Conservation (phyloP, 2,888 invertebrate species). For the Parnassius apollo region DNA sequence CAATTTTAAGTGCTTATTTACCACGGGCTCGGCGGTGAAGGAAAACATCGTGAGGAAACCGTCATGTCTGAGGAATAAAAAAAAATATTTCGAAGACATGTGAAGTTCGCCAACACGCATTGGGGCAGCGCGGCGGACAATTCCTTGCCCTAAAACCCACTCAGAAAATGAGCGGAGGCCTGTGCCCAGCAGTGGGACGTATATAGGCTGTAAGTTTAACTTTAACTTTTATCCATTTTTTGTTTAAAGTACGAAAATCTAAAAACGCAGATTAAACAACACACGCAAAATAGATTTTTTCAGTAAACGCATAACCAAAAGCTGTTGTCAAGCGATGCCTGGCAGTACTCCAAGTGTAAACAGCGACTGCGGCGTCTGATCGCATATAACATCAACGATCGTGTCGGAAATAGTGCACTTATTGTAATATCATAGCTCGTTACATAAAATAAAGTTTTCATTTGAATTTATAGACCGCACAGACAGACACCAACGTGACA, state of each 20-base stretch:
- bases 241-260: no score
- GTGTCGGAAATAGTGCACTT: conserved; percentile 58
- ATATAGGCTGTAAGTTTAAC: background rate
- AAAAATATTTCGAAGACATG: no score
- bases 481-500: conserved; percentile 24
- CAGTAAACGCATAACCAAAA: conserved; percentile 63
- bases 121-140: no score
- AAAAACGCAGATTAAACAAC: conserved; percentile 34
- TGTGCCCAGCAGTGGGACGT: no score
- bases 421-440: conserved; percentile 31
- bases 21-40: no score
- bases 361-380: conserved; percentile 66
- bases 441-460: conserved; percentile 19
- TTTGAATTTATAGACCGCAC: conserved; percentile 23
- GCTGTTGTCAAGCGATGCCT: conserved; percentile 53
- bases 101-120: no score
- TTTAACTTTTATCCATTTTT: no score
- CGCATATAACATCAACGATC: conserved; percentile 55
- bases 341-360: conserved; percentile 70
- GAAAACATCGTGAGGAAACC: no score
- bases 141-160: no score
- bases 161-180: no score
- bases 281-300: conserved; percentile 42
- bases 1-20: no score
- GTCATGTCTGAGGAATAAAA: no score